phyloP scores from a whole-genome alignment of 2,113 vertebrate genomes.

The Apus apus region DNA sequence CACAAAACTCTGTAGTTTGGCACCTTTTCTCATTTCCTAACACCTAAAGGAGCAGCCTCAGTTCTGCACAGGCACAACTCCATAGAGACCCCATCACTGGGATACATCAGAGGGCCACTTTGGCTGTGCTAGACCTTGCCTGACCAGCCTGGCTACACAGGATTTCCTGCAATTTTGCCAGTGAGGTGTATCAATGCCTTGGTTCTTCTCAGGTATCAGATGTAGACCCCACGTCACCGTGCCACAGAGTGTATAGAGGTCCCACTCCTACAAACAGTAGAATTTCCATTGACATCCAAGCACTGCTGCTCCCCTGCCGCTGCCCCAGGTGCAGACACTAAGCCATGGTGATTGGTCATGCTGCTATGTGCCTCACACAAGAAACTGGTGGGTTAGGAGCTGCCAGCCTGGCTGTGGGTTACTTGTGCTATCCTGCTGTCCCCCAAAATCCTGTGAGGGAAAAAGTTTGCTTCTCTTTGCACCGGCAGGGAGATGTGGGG shows the following conservation, averaged over 20 bases:
- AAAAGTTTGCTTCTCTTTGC: background rate
- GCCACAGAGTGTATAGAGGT: accelerated
- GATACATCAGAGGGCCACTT: background rate
- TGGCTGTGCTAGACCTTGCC: background rate
- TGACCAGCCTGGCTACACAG: background rate
- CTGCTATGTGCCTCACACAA: background rate
- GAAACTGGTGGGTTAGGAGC: background rate
- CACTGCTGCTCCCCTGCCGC: background rate
- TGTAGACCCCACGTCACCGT: accelerated
- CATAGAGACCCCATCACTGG: background rate
- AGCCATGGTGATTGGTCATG: accelerated
- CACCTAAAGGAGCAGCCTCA: background rate
- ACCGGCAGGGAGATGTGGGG: background rate
- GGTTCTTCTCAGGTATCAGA: background rate
- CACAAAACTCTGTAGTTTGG: background rate
- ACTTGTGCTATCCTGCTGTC: background rate
- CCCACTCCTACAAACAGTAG: background rate
- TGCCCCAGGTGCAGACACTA: background rate
- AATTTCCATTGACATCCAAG: background rate
- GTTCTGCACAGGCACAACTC: background rate
- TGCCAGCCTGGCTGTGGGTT: background rate
- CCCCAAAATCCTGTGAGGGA: background rate
- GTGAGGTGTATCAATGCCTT: background rate
- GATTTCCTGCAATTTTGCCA: background rate
- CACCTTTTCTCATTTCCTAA: background rate